Conservation (phyloP, 92 coral and sea anemone genomes). For the Pocillopora grandis region DNA sequence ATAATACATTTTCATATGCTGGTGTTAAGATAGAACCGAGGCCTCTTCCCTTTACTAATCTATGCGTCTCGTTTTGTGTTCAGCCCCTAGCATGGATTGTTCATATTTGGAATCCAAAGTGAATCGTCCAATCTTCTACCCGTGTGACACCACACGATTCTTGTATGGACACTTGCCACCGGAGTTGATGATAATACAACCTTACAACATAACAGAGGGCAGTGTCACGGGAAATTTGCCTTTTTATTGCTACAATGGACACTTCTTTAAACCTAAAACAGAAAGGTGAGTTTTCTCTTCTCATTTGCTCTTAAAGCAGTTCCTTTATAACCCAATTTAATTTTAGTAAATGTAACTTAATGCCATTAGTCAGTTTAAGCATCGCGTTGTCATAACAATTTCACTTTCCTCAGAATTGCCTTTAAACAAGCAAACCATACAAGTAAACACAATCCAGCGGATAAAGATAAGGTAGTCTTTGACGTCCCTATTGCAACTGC, state of each 20-base stretch:
- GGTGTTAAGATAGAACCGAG: too few species aligned
- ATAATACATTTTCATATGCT: too few species aligned
- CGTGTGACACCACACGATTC: background rate
- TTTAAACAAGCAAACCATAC: background rate
- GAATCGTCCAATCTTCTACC: background rate
- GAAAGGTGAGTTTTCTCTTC: background rate
- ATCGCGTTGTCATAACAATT: background rate
- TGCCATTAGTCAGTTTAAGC: too few species aligned
- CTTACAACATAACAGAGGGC: background rate
- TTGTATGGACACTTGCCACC: background rate
- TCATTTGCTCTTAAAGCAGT: too few species aligned
- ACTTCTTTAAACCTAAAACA: background rate
- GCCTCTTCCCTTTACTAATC: too few species aligned
- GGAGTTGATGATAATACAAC: background rate
- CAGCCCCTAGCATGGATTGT: background rate
- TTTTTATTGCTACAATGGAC: background rate
- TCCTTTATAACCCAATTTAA: too few species aligned
- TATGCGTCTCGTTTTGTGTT: background rate
- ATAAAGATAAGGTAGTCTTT: background rate
- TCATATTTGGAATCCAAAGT: background rate
- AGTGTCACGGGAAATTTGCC: background rate
- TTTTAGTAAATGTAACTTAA: too few species aligned
- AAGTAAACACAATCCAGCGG: background rate
- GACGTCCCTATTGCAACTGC: slow-evolving; percentile 11
- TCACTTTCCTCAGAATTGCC: background rate